Percentiles rank a stretch among this genome's conserved stretches.
Evolutionary conservation across 2,888 invertebrate genomes (phyloP).

Genomic region (Tanytarsus gracilentus): DNA sequence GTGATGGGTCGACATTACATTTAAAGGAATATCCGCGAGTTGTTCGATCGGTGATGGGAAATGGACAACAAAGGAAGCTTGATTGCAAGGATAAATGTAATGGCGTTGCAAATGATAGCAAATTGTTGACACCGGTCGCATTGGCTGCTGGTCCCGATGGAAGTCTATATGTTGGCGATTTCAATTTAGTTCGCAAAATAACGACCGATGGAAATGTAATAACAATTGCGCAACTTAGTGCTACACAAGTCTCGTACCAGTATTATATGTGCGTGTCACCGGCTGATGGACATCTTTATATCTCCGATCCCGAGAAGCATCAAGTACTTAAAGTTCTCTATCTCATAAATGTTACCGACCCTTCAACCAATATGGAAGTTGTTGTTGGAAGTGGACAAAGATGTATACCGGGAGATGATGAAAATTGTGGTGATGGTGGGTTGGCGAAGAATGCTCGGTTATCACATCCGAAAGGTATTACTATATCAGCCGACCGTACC

Average conservation of each 20-base stretch:
- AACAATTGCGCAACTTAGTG: slow-evolving; percentile 80
- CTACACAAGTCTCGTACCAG: slow-evolving; percentile 92
- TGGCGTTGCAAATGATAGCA: slow-evolving; percentile 77
- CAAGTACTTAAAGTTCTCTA: slow-evolving; percentile 73
- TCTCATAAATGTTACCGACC: slow-evolving; percentile 71
- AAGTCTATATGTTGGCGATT: slow-evolving; percentile 93
- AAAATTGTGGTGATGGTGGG: slow-evolving; percentile 92
- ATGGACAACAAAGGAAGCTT: slow-evolving; percentile 74
- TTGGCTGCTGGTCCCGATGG: slow-evolving; percentile 94
- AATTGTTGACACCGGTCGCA: slow-evolving; percentile 85
- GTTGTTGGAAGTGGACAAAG: slow-evolving; percentile 86
- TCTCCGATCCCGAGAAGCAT: slow-evolving; percentile 91
- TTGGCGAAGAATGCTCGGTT: slow-evolving; percentile 83
- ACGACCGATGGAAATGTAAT: slow-evolving; percentile 83
- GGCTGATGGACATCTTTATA: slow-evolving; percentile 89
- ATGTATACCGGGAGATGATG: slow-evolving; percentile 88
- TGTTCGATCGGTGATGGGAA: slow-evolving; percentile 87
- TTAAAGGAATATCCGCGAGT: slow-evolving; percentile 86
- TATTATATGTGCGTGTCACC: slow-evolving; percentile 95
- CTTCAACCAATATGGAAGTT: slow-evolving; percentile 72
- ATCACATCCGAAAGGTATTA: slow-evolving; percentile 93
- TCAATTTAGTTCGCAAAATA: slow-evolving; percentile 84
- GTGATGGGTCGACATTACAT: slow-evolving; percentile 91
- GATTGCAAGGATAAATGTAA: slow-evolving; percentile 82
- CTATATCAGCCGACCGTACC: slow-evolving; percentile 88